phyloP scores from a whole-genome alignment of 2,797 vertebrate genomes.

The Euphonia xanthogaster region DNA sequence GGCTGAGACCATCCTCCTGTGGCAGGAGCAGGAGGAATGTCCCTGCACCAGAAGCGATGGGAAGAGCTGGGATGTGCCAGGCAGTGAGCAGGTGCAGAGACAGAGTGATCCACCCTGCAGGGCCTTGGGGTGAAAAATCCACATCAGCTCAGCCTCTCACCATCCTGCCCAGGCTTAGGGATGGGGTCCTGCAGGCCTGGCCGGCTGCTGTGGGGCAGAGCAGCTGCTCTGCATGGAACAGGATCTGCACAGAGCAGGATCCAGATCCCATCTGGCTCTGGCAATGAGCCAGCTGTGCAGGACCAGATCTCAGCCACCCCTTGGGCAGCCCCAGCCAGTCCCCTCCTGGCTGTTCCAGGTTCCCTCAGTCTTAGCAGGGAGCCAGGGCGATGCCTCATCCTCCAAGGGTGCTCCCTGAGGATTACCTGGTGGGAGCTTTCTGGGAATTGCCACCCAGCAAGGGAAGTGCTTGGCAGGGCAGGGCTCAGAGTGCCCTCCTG shows the following conservation, averaged over 20 bases:
- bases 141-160: neutral
- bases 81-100: neutral
- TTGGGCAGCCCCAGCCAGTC: neutral
- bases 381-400: fast-evolving
- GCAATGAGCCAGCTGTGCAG: neutral
- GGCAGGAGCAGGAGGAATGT: neutral
- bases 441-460: neutral
- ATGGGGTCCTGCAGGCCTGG: neutral
- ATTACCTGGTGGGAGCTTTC: fast-evolving
- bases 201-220: neutral
- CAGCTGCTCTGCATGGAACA: neutral
- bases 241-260: neutral
- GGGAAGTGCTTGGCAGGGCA: neutral
- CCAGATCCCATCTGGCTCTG: neutral
- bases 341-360: neutral
- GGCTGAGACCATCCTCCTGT: no score
- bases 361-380: neutral
- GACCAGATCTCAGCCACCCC: neutral
- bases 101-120: neutral
- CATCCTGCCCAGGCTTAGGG: neutral
- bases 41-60: neutral
- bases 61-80: neutral
- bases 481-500: neutral
- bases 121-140: neutral
- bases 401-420: fast-evolving